Evolutionary conservation across 2,797 vertebrate species (phyloP), one percentile per base, ranked within the genome.

Genomic region (Catostomus latipinnis): DNA sequence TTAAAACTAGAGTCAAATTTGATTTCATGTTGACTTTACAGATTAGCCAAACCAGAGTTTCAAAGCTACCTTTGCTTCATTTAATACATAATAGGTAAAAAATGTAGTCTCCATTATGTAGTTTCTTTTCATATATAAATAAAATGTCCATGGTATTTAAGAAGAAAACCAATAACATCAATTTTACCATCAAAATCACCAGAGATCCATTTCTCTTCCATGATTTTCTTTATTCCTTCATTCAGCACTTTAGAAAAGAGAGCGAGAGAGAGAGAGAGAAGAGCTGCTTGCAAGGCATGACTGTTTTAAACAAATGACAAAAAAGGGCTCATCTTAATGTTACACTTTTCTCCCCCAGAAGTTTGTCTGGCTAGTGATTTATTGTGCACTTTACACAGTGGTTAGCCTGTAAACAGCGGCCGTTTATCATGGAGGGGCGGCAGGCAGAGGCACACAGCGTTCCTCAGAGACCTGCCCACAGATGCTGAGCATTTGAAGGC

Each of bases 361-460:
- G 86, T 90, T 88, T 88, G 87, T 90, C 88, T 85, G 82, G 74
- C 80, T 22, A 49, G 82, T 90, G 89, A 90, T 90, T 90, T 90
- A 90, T 90, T 81, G 85, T 74, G 80, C 85, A 87, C 88, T 90
- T 90, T 90, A 89, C 85, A 86, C 88, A 88, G 87, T 86, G 88
- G 88, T 90, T 90, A 90, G 88, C 88, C 89, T 86, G 89, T 90
- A 89, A 90, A 89, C 89, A 90, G 87, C 78, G 77, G 86, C 88
- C 85, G 88, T 90, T 88, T 83, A 87, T 90, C 89, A 88, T 66
- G 53, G 81, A 76, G 69, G 54, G 73, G 82, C 74, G 70, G 75
- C 65, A 73, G 82, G 60, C 65, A 34, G 81, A 84, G 75, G 71
- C 81, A 58, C 49, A 76, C 80, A 48, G 81, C 49, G 57, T 75